These are phyloP conservation scores for Drosophila nigrodunni DNA, from an alignment of 1,140 invertebrate genomes.

Conservation along the genomic window DNA sequence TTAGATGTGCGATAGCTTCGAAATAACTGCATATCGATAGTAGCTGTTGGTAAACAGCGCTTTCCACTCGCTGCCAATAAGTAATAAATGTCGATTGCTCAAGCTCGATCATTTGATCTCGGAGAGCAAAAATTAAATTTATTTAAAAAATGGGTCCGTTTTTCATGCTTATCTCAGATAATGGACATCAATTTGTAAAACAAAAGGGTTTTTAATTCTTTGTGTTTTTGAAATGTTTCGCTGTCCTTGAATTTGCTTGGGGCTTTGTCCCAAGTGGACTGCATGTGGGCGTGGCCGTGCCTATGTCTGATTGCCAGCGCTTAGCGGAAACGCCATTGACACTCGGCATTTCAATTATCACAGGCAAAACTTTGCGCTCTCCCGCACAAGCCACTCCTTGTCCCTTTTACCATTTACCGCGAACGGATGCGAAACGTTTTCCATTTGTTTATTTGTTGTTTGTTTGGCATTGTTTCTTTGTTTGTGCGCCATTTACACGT, in stretches of 20 bases:
- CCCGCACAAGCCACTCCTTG: neutral
- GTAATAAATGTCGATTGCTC: neutral
- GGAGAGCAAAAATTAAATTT: neutral
- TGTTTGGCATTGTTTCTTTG: conserved; percentile 59
- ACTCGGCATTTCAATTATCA: conserved; percentile 71
- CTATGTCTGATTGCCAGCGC: conserved; percentile 60
- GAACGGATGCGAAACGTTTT: conserved; percentile 29
- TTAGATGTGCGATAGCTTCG: neutral
- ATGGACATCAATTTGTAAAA: conserved; percentile 28
- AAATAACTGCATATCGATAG: neutral
- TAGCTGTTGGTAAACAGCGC: neutral
- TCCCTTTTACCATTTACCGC: neutral
- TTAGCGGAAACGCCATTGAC: conserved; percentile 65
- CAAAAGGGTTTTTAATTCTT: conserved; percentile 23
- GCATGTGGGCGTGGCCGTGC: conserved; percentile 44
- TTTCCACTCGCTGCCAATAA: neutral
- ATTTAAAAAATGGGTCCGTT: conserved; percentile 28
- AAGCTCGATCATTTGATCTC: neutral
- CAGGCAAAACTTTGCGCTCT: conserved; percentile 12
- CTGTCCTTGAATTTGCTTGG: conserved; percentile 62
- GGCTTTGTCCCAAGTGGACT: too few relatives aligned
- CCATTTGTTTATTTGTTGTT: conserved; percentile 48
- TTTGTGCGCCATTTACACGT: conserved; percentile 50
- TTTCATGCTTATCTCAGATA: neutral
- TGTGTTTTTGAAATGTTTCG: neutral